Conservation (phyloP, 1,140 invertebrate species). For the Magallana ariakensis region DNA sequence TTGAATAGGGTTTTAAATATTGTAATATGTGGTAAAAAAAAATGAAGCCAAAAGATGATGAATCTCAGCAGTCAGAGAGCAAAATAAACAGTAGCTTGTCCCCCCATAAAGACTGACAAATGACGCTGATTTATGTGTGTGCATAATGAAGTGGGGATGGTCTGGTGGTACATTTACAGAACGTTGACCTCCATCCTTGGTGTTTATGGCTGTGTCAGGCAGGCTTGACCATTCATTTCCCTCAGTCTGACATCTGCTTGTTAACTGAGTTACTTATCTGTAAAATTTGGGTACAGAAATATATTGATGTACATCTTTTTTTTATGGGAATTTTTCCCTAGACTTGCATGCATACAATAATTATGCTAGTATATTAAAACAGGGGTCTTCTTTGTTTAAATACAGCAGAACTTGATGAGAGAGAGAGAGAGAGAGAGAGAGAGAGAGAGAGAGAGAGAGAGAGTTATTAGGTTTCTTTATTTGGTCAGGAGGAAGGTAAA, state of each 20-base stretch:
- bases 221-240: constrained; percentile 31
- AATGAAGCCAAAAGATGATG: background rate
- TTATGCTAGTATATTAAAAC: too few relatives aligned
- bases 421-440: too few relatives aligned
- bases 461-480: too few relatives aligned
- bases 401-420: too few relatives aligned
- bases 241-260: background rate
- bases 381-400: too few relatives aligned
- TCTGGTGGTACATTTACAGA: constrained; percentile 2
- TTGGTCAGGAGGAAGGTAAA: too few relatives aligned
- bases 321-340: background rate
- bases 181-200: background rate
- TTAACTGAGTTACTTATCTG: background rate
- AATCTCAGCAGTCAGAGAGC: background rate
- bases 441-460: too few relatives aligned
- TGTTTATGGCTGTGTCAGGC: background rate
- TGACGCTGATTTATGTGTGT: constrained; percentile 1
- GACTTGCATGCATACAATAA: too few relatives aligned
- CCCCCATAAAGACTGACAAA: constrained; percentile 26
- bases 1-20: too few relatives aligned
- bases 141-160: background rate
- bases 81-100: constrained; percentile 25
- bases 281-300: background rate
- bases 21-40: too few relatives aligned
- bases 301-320: background rate